Evolutionary conservation across 2,888 invertebrate species (phyloP).

Genomic region (Lypha dubia): DNA sequence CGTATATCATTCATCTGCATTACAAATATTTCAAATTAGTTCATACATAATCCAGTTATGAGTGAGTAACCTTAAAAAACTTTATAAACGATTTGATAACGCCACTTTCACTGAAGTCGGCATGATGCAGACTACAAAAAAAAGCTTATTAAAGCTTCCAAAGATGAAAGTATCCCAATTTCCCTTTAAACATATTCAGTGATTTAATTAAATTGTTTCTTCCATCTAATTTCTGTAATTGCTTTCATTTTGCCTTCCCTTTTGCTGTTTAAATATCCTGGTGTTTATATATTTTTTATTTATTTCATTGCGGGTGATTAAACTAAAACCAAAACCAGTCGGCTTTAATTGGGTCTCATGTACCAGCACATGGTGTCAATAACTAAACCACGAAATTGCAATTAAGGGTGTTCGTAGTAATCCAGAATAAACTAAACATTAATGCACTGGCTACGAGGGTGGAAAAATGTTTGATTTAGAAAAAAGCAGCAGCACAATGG

Average conservation of each 20-base stretch:
- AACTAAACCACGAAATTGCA: background rate
- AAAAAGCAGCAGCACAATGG: slow-evolving; percentile 1
- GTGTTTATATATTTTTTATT: background rate
- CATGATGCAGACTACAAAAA: no score
- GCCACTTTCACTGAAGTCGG: no score
- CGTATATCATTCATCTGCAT: no score
- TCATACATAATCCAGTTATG: no score
- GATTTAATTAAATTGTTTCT: background rate
- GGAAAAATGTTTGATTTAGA: background rate
- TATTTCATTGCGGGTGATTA: background rate
- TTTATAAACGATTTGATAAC: no score
- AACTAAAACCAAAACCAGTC: background rate
- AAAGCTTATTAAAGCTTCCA: background rate
- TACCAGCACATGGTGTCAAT: no score
- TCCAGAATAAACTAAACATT: no score
- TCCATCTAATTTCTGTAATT: background rate
- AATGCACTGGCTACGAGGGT: slow-evolving; percentile 5
- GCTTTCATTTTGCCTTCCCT: background rate
- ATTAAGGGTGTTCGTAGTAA: slow-evolving; percentile 10
- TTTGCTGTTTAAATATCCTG: background rate
- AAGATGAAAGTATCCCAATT: background rate
- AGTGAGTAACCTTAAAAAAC: no score
- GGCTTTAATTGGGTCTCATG: background rate
- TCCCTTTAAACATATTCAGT: background rate
- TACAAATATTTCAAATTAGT: no score